These are phyloP conservation scores for Buceros bicornis DNA, from an alignment of 2,797 vertebrate genomes.

Conservation along the genomic window DNA sequence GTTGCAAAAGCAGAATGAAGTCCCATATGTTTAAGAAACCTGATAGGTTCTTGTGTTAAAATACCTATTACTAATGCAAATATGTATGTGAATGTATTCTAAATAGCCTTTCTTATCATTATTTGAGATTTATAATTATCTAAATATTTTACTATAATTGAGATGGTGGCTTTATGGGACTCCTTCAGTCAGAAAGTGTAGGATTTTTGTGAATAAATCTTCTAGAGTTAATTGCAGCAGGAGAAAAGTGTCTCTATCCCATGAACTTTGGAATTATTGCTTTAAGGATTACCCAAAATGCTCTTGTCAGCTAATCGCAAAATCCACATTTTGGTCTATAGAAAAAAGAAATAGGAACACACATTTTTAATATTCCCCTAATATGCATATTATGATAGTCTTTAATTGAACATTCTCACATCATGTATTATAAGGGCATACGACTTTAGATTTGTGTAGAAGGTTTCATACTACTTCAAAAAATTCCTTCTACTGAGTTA, in stretches of 20 bases:
- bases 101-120: neutral
- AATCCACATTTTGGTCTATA: neutral
- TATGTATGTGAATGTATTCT: neutral
- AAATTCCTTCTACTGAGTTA: neutral
- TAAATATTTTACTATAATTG: neutral
- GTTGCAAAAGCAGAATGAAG: conserved; percentile 18
- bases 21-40: conserved; percentile 34
- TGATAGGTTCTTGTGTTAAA: conserved; percentile 19
- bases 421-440: neutral
- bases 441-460: neutral
- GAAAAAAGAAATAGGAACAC: neutral
- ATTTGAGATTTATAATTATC: neutral
- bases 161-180: neutral
- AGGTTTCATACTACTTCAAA: neutral
- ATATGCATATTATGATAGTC: neutral
- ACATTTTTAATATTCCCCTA: neutral
- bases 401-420: neutral
- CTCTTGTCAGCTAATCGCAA: neutral
- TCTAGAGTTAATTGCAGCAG: neutral
- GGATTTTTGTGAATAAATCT: neutral
- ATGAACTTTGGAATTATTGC: neutral
- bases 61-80: conserved; percentile 10
- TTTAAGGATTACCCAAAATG: neutral
- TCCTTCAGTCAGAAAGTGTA: neutral
- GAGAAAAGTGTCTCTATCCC: neutral